Base-by-base conservation (phyloP, 2,888 invertebrate genomes). In the Tiphia femorata region DNA sequence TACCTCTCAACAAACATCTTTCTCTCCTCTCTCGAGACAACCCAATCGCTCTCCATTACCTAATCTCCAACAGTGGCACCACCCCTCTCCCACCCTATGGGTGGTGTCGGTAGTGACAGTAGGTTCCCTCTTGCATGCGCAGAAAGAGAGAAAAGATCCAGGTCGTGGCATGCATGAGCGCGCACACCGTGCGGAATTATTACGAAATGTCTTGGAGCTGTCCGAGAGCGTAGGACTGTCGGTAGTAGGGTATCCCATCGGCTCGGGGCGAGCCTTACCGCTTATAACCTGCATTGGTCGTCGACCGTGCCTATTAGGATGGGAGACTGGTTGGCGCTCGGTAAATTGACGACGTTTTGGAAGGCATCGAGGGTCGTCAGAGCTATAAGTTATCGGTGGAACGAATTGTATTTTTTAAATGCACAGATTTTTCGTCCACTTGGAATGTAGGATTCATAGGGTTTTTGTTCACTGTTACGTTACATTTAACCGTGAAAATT, bases 81-180 rank as follows among this genome's bases (percentile, higher is more conserved):
- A 51, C 16, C 37, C 44, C 20, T 16, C 20, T 19, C 27, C 10
- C 27, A 10, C 27, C n/a, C n/a, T n/a, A n/a, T n/a, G n/a, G n/a
- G n/a, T n/a, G n/a, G n/a, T n/a, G n/a, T n/a, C n/a, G n/a, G n/a
- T n/a, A 14, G 10, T 6, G 33, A 14, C 33, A 5, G 33, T 4
- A 14, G 25, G 25, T n/a, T 25, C 25, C 33, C 23, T n/a, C 55
- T 44, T 40, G 58, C 50, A 53, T 52, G 52, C 61, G 67, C 65
- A 59, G 63, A 59, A 60, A 60, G 30, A 62, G 60, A 73, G 73
- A 76, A 73, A 77, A 78, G 80, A 80, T 80, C 65, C 77, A 80
- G 79, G 80, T 80, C 80, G 80, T 72, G 73, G 72, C 65, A 80
- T 78, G 81, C 81, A 81, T 80, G 80, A 80, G 76, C 67, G 78